These are phyloP conservation scores for Tachypleus tridentatus DNA, from an alignment of 1,140 invertebrate genomes.

Conservation along the genomic window DNA sequence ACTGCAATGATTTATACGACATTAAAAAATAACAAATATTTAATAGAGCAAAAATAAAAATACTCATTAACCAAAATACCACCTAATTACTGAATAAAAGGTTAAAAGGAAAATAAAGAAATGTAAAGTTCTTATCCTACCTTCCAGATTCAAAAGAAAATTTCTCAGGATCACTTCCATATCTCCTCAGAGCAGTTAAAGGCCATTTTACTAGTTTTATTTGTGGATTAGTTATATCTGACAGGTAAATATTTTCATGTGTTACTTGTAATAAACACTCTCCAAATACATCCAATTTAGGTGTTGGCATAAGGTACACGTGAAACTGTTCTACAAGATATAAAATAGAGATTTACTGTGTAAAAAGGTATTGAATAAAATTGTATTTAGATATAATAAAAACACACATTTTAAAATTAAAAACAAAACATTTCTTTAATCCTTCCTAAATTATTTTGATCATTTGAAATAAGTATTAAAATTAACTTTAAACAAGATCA, in stretches of 20 bases:
- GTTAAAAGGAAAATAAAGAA: background rate
- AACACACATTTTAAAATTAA: no score
- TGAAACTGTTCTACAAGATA: conserved; percentile 27
- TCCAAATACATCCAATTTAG: conserved; percentile 28
- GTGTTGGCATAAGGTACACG: conserved; percentile 30
- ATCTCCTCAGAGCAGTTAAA: conserved; percentile 28
- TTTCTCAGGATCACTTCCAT: conserved; percentile 29
- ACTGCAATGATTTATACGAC: no score
- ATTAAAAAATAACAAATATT: no score
- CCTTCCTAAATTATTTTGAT: no score
- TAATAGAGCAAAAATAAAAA: no score
- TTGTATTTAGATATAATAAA: background rate
- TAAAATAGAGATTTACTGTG: background rate
- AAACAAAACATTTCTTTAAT: no score
- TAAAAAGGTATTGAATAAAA: background rate
- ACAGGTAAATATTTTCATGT: conserved; percentile 30
- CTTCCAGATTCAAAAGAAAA: conserved; percentile 33
- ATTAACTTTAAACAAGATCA: no score
- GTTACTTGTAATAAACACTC: conserved; percentile 33
- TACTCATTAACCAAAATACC: background rate
- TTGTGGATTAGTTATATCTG: conserved; percentile 26
- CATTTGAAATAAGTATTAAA: no score
- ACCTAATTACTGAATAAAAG: background rate
- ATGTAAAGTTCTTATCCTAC: conserved; percentile 12
- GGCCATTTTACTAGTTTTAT: conserved; percentile 29